Evolutionary conservation across 1,140 invertebrate genomes (phyloP), one percentile per base, ranked within the genome.

Genomic region (Leptonema lineaticorne): DNA sequence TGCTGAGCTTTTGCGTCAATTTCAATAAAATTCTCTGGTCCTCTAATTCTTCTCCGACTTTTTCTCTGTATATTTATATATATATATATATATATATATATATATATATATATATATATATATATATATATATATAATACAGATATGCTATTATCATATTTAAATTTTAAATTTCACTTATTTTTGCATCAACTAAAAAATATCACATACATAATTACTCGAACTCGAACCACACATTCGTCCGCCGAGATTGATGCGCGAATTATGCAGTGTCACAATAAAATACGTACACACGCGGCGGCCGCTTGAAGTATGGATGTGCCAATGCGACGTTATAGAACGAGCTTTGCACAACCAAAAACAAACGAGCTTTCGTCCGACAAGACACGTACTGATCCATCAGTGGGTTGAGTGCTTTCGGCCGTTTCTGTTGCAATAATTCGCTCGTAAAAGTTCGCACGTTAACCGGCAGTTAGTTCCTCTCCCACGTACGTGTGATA

Each of bases 361-460:
- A 64, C 62, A 64, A 64, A 64, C 50, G 62, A 64, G 62, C 20
- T 64, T n/a, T n/a, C 62, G 37, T 64, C 27, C 46, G 14, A 62
- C 62, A 22, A 48, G 46, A 24, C 22, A 64, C 62, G 45, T 50
- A 64, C 62, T 64, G 62, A 64, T 64, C 62, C 62, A 64, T 64
- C 62, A 64, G 62, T 50, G 62, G 1, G 62, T 64, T 64, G 62
- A 64, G 62, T 64, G 62, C 62, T 64, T 64, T 64, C 62, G 27
- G 62, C 33, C 62, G 46, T 64, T 64, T 64, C 62, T 41, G 37
- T 64, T 64, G 62, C 62, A 64, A 64, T 64, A 64, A 64, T 64
- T 64, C 41, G 45, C 33, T 64, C 62, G 62, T 64, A 64, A 64
- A 64, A 64, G 45, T 64, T 64, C 62, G 30, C 62, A 64, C 62